These are phyloP conservation scores for Lepilemur septentrionalis DNA, from an alignment of 2,797 vertebrate genomes.

Conservation along the genomic window DNA sequence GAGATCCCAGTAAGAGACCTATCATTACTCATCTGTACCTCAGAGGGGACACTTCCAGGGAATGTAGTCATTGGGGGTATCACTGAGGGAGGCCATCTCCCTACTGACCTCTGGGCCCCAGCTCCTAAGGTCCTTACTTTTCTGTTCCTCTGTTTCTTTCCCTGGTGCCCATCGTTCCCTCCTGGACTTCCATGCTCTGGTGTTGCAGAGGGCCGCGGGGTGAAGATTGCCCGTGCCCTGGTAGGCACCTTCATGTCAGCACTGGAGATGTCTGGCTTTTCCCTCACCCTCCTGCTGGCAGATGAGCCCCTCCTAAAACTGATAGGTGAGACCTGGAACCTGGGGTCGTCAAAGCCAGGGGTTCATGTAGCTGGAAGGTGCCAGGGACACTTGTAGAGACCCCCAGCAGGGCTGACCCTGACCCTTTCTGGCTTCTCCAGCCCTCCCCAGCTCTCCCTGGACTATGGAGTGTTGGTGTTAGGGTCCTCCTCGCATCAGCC, in stretches of 20 bases:
- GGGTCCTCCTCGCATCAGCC: neutral
- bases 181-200: fast-evolving
- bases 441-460: neutral
- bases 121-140: neutral
- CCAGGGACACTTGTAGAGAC: neutral
- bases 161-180: neutral
- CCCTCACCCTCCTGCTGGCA: slow-evolving; percentile 90
- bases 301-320: slow-evolving; percentile 87
- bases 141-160: neutral
- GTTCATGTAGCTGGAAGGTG: neutral
- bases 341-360: neutral
- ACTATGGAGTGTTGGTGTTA: neutral
- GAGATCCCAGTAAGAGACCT: neutral
- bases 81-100: neutral
- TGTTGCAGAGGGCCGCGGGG: slow-evolving; percentile 86
- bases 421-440: neutral
- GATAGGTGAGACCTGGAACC: slow-evolving; percentile 87
- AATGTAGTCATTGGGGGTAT: neutral
- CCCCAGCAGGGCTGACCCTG: neutral
- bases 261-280: slow-evolving; percentile 95
- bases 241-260: slow-evolving; percentile 96
- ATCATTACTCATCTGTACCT: neutral
- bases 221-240: slow-evolving; percentile 88
- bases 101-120: neutral
- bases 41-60: neutral